Evolutionary conservation across 1,140 invertebrate genomes (phyloP), one percentile per base, ranked within the genome.

Genomic region (Drosophila fuyamai): DNA sequence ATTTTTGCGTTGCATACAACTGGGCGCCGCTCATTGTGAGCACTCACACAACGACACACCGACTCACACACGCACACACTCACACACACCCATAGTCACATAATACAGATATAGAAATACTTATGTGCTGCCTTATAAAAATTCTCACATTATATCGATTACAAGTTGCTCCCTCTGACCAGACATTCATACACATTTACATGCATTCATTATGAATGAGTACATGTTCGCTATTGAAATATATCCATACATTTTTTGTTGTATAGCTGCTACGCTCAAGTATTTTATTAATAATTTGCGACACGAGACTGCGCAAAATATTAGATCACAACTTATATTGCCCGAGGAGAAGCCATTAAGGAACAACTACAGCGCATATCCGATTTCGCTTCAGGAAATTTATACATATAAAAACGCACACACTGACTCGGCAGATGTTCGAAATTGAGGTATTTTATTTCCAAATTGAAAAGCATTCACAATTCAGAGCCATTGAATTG

Each of bases 111-210:
- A 48, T 47, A 40, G 29, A 36, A 48, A 65, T 57, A 73, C 40
- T 53, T 38, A 23, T 51, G 40, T 54, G n/a, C 18, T n/a, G 46
- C 14, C 16, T 50, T 57, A 51, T 40, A 47, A 44, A 57, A 76
- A 44, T 65, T 27, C 40, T 10, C 48, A 46, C 73, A 76, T 58
- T 58, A 62, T 66, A 76, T 51, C 61, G 48, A 76, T 63, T 75
- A 59, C 58, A 12, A n/a, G 94, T 94, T 32, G 29, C 29, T 94
- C 97, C 97, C 18, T 29, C 8, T 44, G 36, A 38, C 55, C 40
- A 16, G 38, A 23, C 66, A 54, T 46, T 23, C 32, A 65, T 36
- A 36, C 6, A 23, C 18, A 46, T 65, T 38, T 47, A 40, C 63
- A 70, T 47, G 50, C 67, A 71, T 50, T 71, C 41, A 71, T 70